Evolutionary conservation across 2,113 vertebrate species (phyloP), one percentile per base, ranked within the genome.

Genomic region (Opisthocomus hoazin): DNA sequence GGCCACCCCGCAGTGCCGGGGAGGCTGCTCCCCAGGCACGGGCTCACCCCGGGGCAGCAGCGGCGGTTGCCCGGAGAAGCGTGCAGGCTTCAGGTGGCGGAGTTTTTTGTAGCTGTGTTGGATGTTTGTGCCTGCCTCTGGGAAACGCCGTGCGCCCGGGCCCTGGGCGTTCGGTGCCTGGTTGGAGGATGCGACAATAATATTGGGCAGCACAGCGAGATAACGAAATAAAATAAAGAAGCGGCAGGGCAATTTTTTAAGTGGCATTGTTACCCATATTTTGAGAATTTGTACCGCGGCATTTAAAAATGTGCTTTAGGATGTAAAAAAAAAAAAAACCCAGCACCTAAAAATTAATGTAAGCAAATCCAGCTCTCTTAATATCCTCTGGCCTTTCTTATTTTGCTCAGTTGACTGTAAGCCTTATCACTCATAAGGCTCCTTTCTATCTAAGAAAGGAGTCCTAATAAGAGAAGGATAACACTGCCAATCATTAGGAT

Each of bases 81-180:
- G 17, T 20, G 27, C 6, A 9, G 50, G 34, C 34, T 57, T 24
- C 41, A 37, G 26, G 30, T 9, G 37, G 2, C 24, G 32, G 45
- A 53, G 18, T 1, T 53, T 46, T 69, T 22, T 2, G 3, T 19
- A 27, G 51, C 32, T 37, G 50, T 66, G 26, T 11, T 54, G 39
- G 16, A 48, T 53, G 37, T 57, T 77, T 54, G 75, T 68, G 69
- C 51, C 43, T 26, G 41, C 69, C 43, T 37, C 60, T 66, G 51
- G 39, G 74, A 81, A 84, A 74, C 2, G 4, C 73, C 22, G 5
- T 1, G 0, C 2, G 1, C 41, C 1, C 1, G 16, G 27, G 37
- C n/a, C 37, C 46, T 30, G 73, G 39, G 77, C 1, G 1, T 74
- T 78, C 1, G 4, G 39, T 77, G 84, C 51, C 51, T 48, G 29